Conservation (phyloP, 2,113 vertebrate genomes). For the Zosterops pallidus region DNA sequence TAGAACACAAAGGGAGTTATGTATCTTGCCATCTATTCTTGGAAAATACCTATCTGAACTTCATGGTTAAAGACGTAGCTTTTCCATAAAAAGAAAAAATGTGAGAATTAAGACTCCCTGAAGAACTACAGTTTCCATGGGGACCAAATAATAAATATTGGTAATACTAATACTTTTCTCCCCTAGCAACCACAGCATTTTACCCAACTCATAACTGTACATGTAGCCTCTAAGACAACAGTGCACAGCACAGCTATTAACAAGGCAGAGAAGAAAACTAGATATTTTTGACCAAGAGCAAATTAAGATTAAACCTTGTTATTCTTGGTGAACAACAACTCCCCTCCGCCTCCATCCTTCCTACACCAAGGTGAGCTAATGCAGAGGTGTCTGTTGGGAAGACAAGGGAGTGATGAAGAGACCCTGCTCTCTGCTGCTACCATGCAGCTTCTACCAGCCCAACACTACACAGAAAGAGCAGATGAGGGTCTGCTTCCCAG, state of each 20-base stretch:
- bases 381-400: not conserved
- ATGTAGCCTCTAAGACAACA: not conserved
- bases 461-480: not conserved
- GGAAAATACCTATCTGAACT: not conserved
- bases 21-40: not conserved
- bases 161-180: not conserved
- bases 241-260: rapidly evolving
- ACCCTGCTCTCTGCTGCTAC: not conserved
- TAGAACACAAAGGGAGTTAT: not conserved
- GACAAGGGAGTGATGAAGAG: not conserved
- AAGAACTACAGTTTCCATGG: conserved; percentile 42
- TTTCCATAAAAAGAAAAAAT: not conserved
- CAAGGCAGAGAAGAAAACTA: not conserved
- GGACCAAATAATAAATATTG: conserved; percentile 27
- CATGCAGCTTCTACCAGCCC: not conserved
- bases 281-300: not conserved
- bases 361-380: not conserved
- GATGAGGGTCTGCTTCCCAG: not conserved
- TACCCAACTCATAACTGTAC: not conserved
- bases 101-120: not conserved
- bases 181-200: conserved; percentile 32
- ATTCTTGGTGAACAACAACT: not conserved
- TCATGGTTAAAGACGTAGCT: not conserved
- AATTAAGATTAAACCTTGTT: not conserved
- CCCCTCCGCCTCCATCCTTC: not conserved